These are phyloP conservation scores for Phaedon cochleariae DNA, from an alignment of 2,888 invertebrate genomes.

Conservation along the genomic window DNA sequence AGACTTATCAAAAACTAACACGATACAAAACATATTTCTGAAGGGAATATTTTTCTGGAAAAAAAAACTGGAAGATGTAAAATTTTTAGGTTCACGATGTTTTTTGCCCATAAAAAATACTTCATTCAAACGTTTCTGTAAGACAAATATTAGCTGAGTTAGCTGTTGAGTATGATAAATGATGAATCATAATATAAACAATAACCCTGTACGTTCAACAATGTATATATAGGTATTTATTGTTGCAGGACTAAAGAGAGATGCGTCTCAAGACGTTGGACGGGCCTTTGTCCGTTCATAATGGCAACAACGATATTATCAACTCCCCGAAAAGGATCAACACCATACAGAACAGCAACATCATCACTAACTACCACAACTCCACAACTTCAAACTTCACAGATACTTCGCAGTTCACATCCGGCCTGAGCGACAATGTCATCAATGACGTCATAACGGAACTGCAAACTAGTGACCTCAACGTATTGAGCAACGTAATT, in stretches of 20 bases:
- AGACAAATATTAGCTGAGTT: too few species aligned
- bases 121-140: too few species aligned
- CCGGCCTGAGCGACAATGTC: slow-evolving; percentile 15
- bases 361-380: slow-evolving; percentile 35
- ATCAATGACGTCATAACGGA: slow-evolving; percentile 30
- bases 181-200: too few species aligned
- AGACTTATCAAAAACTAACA: too few species aligned
- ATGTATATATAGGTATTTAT: too few species aligned
- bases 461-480: slow-evolving; percentile 35
- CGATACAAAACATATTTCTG: too few species aligned
- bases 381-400: slow-evolving; percentile 16
- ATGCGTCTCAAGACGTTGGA: slow-evolving; percentile 62
- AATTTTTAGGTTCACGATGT: too few species aligned
- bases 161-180: too few species aligned
- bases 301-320: slow-evolving; percentile 56
- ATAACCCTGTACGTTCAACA: too few species aligned
- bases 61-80: too few species aligned
- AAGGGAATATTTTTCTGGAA: too few species aligned
- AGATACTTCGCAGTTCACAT: not conserved
- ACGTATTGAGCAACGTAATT: slow-evolving; percentile 43
- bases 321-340: slow-evolving; percentile 61
- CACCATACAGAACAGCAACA: slow-evolving; percentile 59
- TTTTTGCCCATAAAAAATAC: too few species aligned
- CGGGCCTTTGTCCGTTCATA: slow-evolving; percentile 59
- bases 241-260: slow-evolving; percentile 53